A percentile compares a stretch with the other conserved stretches of the same genome.
These are phyloP conservation scores for Heterocephalus glaber DNA, from an alignment of 2,113 vertebrate genomes.

Conservation along the genomic window DNA sequence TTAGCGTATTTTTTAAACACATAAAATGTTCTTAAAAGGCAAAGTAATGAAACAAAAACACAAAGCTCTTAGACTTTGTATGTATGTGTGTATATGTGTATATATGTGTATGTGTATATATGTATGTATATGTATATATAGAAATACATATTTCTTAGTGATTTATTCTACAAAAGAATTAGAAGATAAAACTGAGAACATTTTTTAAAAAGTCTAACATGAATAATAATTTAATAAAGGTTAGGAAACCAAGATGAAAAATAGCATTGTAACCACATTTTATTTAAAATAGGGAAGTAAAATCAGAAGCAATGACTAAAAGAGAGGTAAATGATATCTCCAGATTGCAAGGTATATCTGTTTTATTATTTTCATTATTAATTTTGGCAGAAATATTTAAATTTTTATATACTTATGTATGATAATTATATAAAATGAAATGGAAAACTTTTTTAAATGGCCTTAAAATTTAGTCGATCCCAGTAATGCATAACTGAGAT, in stretches of 20 bases:
- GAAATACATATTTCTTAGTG: not conserved
- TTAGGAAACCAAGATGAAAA: not conserved
- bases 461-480: not conserved
- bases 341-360: not conserved
- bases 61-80: not conserved
- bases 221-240: not conserved
- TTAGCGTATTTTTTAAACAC: not conserved
- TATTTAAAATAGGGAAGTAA: not conserved
- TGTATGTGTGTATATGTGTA: too few relatives aligned
- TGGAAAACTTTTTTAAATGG: not conserved
- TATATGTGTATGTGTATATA: not conserved
- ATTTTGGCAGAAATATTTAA: not conserved
- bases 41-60: slow-evolving; percentile 25
- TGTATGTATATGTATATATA: not conserved
- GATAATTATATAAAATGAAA: not conserved
- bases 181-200: slow-evolving; percentile 10
- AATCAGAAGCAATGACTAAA: not conserved
- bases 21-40: not conserved
- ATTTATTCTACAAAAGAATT: slow-evolving; percentile 21
- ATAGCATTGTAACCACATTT: not conserved
- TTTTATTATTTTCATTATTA: not conserved
- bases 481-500: not conserved
- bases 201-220: slow-evolving; percentile 2
- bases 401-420: not conserved
- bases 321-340: not conserved